These are phyloP conservation scores for Hemithea aestivaria DNA, from an alignment of 2,888 invertebrate genomes.

Conservation along the genomic window DNA sequence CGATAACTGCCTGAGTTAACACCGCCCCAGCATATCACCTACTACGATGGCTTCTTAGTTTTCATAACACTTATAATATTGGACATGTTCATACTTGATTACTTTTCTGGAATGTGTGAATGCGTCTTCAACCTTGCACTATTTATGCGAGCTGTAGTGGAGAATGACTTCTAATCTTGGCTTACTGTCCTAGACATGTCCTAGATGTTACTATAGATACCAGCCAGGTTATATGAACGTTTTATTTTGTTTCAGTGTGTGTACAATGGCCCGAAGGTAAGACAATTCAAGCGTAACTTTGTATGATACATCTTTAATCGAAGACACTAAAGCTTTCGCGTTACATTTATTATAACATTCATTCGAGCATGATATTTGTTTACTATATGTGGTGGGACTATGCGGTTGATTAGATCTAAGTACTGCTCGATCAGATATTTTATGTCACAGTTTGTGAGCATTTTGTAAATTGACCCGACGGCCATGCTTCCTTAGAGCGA, in stretches of 20 bases:
- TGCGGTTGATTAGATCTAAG: slow-evolving; percentile 57
- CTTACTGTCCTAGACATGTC: slow-evolving; percentile 51
- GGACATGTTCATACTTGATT: slow-evolving; percentile 13
- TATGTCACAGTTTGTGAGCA: slow-evolving; percentile 55
- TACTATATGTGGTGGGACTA: slow-evolving; percentile 63
- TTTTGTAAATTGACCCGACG: slow-evolving; percentile 47
- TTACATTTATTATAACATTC: slow-evolving; percentile 67
- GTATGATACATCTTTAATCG: slow-evolving; percentile 41
- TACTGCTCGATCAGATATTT: slow-evolving; percentile 57
- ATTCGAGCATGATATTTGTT: slow-evolving; percentile 71
- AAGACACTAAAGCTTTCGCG: slow-evolving; percentile 62
- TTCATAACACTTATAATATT: slow-evolving; percentile 18
- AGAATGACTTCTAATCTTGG: slow-evolving; percentile 66
- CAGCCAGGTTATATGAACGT: slow-evolving; percentile 17
- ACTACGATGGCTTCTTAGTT: slow-evolving; percentile 17
- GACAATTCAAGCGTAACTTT: slow-evolving; percentile 41
- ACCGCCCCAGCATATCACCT: slow-evolving; percentile 16
- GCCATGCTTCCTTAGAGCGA: slow-evolving; percentile 63
- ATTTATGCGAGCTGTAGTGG: slow-evolving; percentile 59
- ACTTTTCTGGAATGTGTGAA: slow-evolving; percentile 55
- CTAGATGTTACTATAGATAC: not conserved
- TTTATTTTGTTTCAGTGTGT: slow-evolving; percentile 87
- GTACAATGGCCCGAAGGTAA: slow-evolving; percentile 95
- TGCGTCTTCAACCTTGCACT: slow-evolving; percentile 65
- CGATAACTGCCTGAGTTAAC: slow-evolving; percentile 46